A percentile compares a stretch with the other conserved stretches of the same genome.
These are phyloP conservation scores for Thumatha senex DNA, from an alignment of 2,888 invertebrate species.

Conservation along the genomic window DNA sequence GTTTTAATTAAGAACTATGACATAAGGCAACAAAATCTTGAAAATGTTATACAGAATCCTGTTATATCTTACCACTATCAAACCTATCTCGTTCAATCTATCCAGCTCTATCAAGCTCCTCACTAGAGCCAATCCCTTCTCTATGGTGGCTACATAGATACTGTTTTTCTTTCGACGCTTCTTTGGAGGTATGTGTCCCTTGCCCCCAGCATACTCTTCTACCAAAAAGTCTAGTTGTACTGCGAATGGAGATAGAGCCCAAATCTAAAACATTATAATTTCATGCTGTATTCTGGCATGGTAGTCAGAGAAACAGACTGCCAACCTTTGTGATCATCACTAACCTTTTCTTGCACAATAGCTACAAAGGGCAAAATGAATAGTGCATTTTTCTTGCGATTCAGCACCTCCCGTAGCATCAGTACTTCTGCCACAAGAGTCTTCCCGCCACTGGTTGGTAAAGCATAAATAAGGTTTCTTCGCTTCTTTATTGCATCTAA, in stretches of 20 bases:
- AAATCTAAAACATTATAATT: slow-evolving; percentile 84
- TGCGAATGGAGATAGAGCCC: slow-evolving; percentile 93
- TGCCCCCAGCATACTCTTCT: slow-evolving; percentile 97
- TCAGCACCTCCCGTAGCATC: slow-evolving; percentile 93
- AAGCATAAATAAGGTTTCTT: slow-evolving; percentile 93
- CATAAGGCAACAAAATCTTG: too few species aligned
- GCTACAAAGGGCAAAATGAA: slow-evolving; percentile 97
- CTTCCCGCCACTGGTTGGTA: slow-evolving; percentile 99
- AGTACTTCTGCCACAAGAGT: slow-evolving; percentile 98
- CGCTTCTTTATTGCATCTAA: slow-evolving; percentile 88
- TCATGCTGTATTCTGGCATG: not conserved
- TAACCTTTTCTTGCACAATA: slow-evolving; percentile 98
- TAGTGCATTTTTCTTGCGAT: slow-evolving; percentile 91
- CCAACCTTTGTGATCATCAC: too few species aligned
- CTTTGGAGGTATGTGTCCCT: slow-evolving; percentile 94
- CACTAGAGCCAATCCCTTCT: slow-evolving; percentile 94
- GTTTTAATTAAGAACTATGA: too few species aligned
- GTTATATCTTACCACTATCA: slow-evolving; percentile 83
- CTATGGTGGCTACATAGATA: slow-evolving; percentile 96
- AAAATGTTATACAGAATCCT: too few species aligned
- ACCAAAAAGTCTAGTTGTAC: slow-evolving; percentile 93
- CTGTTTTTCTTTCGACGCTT: slow-evolving; percentile 89
- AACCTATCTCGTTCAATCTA: slow-evolving; percentile 89
- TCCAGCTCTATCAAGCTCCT: slow-evolving; percentile 92
- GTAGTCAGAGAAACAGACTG: too few species aligned